These are phyloP conservation scores for Sebastes itinus DNA, from an alignment of 2,797 vertebrate species.

Conservation along the genomic window DNA sequence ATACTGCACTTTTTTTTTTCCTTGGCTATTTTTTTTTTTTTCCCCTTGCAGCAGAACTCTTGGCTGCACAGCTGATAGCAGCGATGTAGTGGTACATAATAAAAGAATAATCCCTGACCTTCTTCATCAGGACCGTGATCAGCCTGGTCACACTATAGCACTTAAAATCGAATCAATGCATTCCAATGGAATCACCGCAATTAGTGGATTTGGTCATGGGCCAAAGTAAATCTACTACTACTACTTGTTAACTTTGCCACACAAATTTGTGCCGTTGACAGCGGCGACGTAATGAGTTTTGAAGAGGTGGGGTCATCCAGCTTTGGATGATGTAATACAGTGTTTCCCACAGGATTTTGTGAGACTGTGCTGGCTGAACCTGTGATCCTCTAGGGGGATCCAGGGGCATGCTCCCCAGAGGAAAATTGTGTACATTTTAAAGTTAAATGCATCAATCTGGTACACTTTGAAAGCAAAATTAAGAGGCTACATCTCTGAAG, in stretches of 20 bases:
- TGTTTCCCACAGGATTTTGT: too few relatives aligned
- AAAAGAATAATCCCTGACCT: background rate
- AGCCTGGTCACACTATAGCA: background rate
- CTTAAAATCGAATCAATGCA: background rate
- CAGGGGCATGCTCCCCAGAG: too few relatives aligned
- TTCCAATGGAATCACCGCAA: background rate
- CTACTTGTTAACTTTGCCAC: background rate
- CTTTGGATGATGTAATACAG: too few relatives aligned
- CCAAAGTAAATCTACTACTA: background rate
- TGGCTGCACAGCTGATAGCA: slow-evolving; percentile 6
- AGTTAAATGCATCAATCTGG: too few relatives aligned
- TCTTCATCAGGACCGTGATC: background rate
- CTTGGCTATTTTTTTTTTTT: background rate
- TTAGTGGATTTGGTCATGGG: background rate
- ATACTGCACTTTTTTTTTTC: slow-evolving; percentile 25
- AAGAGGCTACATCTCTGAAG: too few relatives aligned
- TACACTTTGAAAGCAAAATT: too few relatives aligned
- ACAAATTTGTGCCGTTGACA: background rate
- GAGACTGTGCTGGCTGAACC: too few relatives aligned
- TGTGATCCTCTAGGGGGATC: too few relatives aligned
- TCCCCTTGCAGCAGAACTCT: background rate
- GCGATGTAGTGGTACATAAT: background rate
- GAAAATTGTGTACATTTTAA: too few relatives aligned
- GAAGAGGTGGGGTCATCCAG: too few relatives aligned
- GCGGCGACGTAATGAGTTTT: too few relatives aligned